A percentile compares a stretch with the other conserved stretches of the same genome.
These are phyloP conservation scores for Tineola bisselliella DNA, from an alignment of 2,888 invertebrate genomes.

Conservation along the genomic window DNA sequence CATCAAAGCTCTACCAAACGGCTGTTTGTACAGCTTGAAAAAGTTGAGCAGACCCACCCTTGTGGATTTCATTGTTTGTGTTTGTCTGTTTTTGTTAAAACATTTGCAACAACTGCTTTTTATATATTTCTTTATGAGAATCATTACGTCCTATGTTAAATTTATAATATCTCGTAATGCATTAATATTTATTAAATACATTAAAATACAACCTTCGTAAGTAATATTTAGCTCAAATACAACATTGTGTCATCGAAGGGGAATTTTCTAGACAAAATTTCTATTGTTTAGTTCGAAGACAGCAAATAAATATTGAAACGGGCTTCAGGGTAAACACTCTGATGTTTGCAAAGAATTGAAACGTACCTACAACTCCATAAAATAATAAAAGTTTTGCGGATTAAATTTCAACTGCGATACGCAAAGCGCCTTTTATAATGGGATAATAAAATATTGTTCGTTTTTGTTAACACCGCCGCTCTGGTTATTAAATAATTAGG, in stretches of 20 bases:
- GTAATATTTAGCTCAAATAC: no score
- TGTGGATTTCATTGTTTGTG: constrained; percentile 17
- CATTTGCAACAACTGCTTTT: no score
- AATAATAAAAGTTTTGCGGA: neutral
- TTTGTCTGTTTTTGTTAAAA: neutral
- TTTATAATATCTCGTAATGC: no score
- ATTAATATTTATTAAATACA: no score
- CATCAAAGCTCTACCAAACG: constrained; percentile 49
- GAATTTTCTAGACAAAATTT: neutral
- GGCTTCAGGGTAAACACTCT: no score
- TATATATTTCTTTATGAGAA: no score
- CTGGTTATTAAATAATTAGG: constrained; percentile 1
- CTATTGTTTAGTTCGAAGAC: neutral
- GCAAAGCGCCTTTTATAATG: neutral
- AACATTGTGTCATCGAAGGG: neutral
- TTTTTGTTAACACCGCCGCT: no score
- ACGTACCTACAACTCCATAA: neutral
- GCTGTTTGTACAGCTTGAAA: constrained; percentile 47
- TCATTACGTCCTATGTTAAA: no score
- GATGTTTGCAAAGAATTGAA: no score
- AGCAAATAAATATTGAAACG: neutral
- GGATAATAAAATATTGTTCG: no score
- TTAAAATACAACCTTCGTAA: no score
- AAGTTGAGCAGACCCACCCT: constrained; percentile 43
- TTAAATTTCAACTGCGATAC: neutral